A percentile compares a stretch with the other conserved stretches of the same genome.
phyloP scores from a whole-genome alignment of 1,140 invertebrate species.

The Ganaspis sp. region DNA sequence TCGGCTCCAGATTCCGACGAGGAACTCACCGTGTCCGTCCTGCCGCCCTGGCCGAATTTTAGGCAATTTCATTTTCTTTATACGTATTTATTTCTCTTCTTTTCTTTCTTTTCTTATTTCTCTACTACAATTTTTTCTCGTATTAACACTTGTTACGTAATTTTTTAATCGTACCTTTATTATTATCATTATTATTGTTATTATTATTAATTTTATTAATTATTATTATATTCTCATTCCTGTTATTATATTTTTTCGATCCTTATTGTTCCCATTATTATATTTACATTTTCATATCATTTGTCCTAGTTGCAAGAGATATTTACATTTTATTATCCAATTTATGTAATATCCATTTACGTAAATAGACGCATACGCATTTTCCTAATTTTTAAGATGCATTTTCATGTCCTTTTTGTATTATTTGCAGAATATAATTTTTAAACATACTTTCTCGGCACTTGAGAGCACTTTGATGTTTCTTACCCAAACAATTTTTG shows the following conservation, averaged over 20 bases:
- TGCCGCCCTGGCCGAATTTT: conserved; percentile 76
- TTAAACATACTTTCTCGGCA: background rate
- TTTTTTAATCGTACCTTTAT: conserved; percentile 31
- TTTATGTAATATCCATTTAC: conserved; percentile 44
- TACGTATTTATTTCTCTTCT: conserved; percentile 76
- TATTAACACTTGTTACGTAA: conserved; percentile 49
- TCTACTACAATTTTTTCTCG: conserved; percentile 63
- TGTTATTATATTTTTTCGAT: conserved; percentile 33
- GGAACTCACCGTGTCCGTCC: conserved; percentile 76
- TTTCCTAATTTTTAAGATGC: background rate
- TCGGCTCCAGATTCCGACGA: conserved; percentile 74
- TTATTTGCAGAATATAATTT: background rate
- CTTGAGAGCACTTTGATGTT: background rate
- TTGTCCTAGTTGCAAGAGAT: conserved; percentile 34
- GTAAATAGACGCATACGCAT: conserved; percentile 43
- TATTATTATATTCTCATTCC: too few relatives aligned
- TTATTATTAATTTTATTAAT: conserved; percentile 54
- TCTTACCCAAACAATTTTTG: too few relatives aligned
- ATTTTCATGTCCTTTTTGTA: background rate
- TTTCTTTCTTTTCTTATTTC: conserved; percentile 72
- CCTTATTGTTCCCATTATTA: conserved; percentile 46
- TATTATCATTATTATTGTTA: conserved; percentile 45
- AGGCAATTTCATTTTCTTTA: conserved; percentile 76
- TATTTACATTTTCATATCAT: conserved; percentile 48
- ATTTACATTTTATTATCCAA: conserved; percentile 44